phyloP scores from a whole-genome alignment of 2,113 vertebrate species.

The Piaya cayana region DNA sequence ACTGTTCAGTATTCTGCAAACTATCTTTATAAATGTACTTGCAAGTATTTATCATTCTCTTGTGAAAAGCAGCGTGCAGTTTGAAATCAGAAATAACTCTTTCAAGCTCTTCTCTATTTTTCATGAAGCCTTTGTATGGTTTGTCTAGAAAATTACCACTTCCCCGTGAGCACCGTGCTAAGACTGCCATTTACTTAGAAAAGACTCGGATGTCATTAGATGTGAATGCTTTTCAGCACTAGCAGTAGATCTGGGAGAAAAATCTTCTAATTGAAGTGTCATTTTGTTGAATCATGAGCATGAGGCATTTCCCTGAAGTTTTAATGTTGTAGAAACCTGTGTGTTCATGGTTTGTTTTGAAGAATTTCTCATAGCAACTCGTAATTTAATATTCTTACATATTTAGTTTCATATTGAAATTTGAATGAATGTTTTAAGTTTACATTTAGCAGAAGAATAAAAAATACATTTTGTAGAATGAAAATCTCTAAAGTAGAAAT shows the following conservation, averaged over 20 bases:
- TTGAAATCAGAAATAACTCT: background rate
- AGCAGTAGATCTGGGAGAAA: background rate
- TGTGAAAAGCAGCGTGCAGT: background rate
- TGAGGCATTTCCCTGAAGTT: background rate
- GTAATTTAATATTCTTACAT: background rate
- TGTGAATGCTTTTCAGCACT: background rate
- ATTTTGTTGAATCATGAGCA: background rate
- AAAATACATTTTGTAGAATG: background rate
- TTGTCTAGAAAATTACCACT: background rate
- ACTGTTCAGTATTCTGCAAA: background rate
- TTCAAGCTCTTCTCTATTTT: background rate
- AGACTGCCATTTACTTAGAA: background rate
- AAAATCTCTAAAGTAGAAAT: background rate
- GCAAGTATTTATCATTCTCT: background rate
- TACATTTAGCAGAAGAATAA: background rate
- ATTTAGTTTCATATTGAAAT: background rate
- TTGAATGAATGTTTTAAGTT: background rate
- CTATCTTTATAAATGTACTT: background rate
- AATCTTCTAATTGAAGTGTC: background rate
- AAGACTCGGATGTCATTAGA: accelerated
- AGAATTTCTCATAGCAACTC: background rate
- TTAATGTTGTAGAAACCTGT: background rate
- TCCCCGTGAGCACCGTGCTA: background rate
- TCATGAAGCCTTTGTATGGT: background rate
- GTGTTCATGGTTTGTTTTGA: background rate